Percentiles rank a stretch among this genome's conserved stretches.
Evolutionary conservation across 2,113 vertebrate genomes (phyloP).

Genomic region (Eulemur rufifrons): DNA sequence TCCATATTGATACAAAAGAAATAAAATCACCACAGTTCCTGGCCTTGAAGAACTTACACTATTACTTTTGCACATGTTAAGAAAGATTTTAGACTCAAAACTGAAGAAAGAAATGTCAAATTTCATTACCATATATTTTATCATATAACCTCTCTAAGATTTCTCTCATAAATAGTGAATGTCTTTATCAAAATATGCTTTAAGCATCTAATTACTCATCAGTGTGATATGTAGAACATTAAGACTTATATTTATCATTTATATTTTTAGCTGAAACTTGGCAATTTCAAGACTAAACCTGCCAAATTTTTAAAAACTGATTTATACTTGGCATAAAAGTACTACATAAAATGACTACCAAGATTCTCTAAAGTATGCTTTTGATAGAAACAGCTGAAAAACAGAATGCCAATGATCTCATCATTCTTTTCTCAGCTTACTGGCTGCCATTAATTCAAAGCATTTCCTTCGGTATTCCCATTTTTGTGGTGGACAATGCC

Average conservation of each 20-base stretch:
- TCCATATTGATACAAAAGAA: not conserved
- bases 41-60: not conserved
- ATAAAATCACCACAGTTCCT: not conserved
- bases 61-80: not conserved
- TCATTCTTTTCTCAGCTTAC: not conserved
- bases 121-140: not conserved
- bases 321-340: not conserved
- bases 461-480: not conserved
- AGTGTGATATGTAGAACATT: slow-evolving; percentile 19
- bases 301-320: slow-evolving; percentile 34
- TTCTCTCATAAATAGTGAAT: slow-evolving; percentile 28
- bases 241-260: slow-evolving; percentile 50
- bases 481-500: not conserved
- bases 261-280: slow-evolving; percentile 58
- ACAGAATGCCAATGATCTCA: not conserved
- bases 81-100: not conserved
- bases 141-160: not conserved
- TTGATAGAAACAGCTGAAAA: slow-evolving; percentile 38
- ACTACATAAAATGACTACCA: slow-evolving; percentile 21
- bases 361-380: not conserved
- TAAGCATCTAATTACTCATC: slow-evolving; percentile 29
- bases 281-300: slow-evolving; percentile 21
- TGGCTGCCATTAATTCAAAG: not conserved
- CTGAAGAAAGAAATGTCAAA: not conserved
- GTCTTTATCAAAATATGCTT: slow-evolving; percentile 26